These are phyloP conservation scores for Triplophysa tibetana DNA, from an alignment of 2,113 vertebrate genomes.

Conservation along the genomic window DNA sequence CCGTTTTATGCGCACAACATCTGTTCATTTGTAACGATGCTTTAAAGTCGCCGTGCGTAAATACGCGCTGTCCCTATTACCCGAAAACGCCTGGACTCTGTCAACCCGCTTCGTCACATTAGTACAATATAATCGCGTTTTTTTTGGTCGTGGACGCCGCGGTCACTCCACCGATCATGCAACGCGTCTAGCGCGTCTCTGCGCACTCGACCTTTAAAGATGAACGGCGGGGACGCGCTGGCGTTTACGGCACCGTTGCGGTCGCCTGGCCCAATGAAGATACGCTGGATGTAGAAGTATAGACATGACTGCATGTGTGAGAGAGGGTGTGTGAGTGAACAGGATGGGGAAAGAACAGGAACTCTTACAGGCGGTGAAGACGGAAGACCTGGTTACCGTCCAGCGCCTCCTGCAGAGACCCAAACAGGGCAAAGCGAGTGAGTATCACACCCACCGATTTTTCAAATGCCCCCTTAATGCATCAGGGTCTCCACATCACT, in stretches of 20 bases:
- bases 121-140: not conserved
- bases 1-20: constrained; percentile 11
- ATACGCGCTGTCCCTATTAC: constrained; percentile 38
- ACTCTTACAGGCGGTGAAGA: constrained; percentile 95
- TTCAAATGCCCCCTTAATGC: constrained; percentile 35
- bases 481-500: constrained; percentile 30
- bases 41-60: constrained; percentile 12
- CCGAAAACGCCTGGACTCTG: constrained; percentile 26
- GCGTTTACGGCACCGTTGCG: constrained; percentile 24
- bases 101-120: not conserved
- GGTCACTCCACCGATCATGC: constrained; percentile 24
- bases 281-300: constrained; percentile 56
- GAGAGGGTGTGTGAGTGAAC: constrained; percentile 53
- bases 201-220: constrained; percentile 36
- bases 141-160: constrained; percentile 11
- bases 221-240: constrained; percentile 43
- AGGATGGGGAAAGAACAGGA: constrained; percentile 98
- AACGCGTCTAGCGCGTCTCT: not conserved
- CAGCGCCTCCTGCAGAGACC: constrained; percentile 95
- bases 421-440: constrained; percentile 92
- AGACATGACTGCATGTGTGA: constrained; percentile 57
- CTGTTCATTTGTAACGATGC: not conserved
- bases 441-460: constrained; percentile 69
- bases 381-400: constrained; percentile 89
- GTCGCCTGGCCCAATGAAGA: constrained; percentile 27